These are phyloP conservation scores for Oncorhynchus clarkii DNA, from an alignment of 2,113 vertebrate genomes.

Conservation along the genomic window DNA sequence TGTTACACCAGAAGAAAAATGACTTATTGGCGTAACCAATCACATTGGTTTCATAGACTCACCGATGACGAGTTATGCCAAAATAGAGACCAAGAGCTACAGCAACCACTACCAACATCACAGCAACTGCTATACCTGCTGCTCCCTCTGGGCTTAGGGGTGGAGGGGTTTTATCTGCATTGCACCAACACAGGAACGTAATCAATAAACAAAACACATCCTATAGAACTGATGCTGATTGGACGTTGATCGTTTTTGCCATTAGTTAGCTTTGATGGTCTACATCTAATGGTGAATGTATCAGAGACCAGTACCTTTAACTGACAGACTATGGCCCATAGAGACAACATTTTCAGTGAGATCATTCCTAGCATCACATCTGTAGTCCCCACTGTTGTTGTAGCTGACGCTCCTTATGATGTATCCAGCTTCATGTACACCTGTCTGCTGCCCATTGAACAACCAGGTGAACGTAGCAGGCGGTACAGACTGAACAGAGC, in stretches of 20 bases:
- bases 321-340: neutral
- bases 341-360: conserved; percentile 3
- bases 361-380: conserved; percentile 26
- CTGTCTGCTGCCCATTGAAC: conserved; percentile 8
- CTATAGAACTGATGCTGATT: too few species aligned
- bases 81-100: neutral
- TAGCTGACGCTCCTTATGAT: conserved; percentile 9
- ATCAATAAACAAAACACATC: neutral
- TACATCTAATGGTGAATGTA: too few species aligned
- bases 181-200: neutral
- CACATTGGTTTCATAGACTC: neutral
- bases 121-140: conserved; percentile 6
- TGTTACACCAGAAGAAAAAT: too few species aligned
- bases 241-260: too few species aligned
- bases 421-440: neutral
- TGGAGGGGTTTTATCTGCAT: neutral
- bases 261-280: too few species aligned
- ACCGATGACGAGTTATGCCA: neutral
- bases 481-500: conserved; percentile 24
- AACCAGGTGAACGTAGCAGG: conserved; percentile 25
- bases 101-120: neutral
- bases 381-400: conserved; percentile 31
- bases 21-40: too few species aligned
- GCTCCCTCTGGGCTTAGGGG: neutral
- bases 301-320: conserved; percentile 3